Conservation (phyloP, 1,140 invertebrate genomes). For the Bombus pascuorum region DNA sequence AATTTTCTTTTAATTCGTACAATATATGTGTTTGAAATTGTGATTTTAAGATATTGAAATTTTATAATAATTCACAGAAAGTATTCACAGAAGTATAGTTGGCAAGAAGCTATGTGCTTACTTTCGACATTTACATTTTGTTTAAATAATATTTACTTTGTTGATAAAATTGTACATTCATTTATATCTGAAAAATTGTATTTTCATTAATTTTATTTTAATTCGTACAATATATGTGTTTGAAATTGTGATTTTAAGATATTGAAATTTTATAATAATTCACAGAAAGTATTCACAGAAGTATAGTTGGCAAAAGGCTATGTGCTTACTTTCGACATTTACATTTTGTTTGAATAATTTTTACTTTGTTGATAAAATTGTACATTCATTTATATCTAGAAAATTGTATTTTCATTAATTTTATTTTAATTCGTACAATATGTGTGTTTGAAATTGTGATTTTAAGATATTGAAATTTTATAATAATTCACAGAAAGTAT, state of each 20-base stretch:
- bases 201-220: neutral
- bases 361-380: neutral
- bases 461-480: neutral
- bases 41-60: neutral
- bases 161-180: neutral
- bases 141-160: neutral
- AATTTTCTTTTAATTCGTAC: neutral
- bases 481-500: neutral
- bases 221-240: neutral
- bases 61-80: neutral
- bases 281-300: too few relatives aligned
- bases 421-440: neutral
- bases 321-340: neutral
- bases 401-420: neutral
- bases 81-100: too few relatives aligned
- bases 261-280: neutral
- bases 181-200: neutral
- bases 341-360: neutral
- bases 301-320: too few relatives aligned
- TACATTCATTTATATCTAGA: too few relatives aligned
- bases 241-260: too few relatives aligned
- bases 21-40: neutral
- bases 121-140: neutral
- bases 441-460: neutral
- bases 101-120: neutral